Conservation (phyloP, 2,113 vertebrate genomes). For the Myocastor coypus region DNA sequence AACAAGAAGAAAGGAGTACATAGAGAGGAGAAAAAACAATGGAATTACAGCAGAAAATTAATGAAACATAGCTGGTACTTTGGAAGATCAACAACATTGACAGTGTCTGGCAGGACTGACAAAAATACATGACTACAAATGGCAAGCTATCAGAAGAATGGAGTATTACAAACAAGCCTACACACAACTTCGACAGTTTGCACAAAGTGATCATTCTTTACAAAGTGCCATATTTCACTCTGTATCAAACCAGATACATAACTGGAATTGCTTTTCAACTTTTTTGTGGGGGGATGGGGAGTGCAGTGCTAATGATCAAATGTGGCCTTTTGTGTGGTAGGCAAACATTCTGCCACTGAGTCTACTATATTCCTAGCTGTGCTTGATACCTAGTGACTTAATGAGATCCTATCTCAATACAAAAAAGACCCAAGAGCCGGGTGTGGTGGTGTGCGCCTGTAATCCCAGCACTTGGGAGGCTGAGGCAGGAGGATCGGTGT, state of each 20-base stretch:
- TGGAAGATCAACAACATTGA: not conserved
- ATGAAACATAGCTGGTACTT: not conserved
- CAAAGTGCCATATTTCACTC: not conserved
- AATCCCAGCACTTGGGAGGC: not conserved
- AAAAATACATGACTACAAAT: not conserved
- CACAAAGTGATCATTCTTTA: not conserved
- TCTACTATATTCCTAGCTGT: not conserved
- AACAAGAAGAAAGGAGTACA: not conserved
- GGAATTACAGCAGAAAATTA: not conserved
- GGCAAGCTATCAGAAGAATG: not conserved
- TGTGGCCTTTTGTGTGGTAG: not conserved
- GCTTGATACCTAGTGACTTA: too few species aligned
- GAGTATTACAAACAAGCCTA: not conserved
- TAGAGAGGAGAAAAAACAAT: not conserved
- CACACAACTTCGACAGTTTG: not conserved
- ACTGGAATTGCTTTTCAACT: not conserved
- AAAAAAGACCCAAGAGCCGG: too few species aligned
- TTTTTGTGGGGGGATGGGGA: not conserved
- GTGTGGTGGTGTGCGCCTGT: not conserved
- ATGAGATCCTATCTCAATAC: too few species aligned
- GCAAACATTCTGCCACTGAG: not conserved
- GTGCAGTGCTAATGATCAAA: not conserved
- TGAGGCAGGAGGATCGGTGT: not conserved
- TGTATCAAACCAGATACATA: not conserved
- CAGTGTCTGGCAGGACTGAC: not conserved